phyloP scores from a whole-genome alignment of 2,888 invertebrate genomes.

The Odontocerum albicorne region DNA sequence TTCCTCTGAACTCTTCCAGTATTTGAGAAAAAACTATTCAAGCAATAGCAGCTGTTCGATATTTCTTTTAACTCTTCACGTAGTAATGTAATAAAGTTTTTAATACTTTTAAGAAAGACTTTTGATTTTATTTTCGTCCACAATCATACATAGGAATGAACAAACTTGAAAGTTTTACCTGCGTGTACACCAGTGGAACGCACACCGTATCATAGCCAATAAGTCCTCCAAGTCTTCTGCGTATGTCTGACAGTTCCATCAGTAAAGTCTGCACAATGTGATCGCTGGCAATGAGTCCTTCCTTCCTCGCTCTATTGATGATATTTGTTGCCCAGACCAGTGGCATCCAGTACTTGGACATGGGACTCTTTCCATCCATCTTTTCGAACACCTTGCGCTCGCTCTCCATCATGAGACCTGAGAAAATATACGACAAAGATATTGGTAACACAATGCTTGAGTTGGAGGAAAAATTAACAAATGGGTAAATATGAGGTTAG shows the following conservation, averaged over 20 bases:
- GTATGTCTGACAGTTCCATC: constrained; percentile 86
- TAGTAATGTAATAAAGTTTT: too few relatives aligned
- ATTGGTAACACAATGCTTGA: too few relatives aligned
- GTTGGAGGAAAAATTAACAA: too few relatives aligned
- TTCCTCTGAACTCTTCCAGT: too few relatives aligned
- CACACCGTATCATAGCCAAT: constrained; percentile 92
- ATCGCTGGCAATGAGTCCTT: constrained; percentile 82
- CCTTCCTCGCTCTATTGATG: constrained; percentile 83
- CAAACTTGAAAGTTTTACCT: constrained; percentile 58
- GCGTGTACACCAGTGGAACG: constrained; percentile 89
- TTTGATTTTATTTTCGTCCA: too few relatives aligned
- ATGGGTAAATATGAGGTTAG: too few relatives aligned
- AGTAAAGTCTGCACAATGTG: constrained; percentile 91
- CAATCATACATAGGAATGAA: background rate
- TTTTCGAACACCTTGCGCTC: constrained; percentile 90
- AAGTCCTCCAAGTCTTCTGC: constrained; percentile 78
- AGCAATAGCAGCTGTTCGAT: too few relatives aligned
- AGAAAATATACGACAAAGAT: constrained; percentile 40
- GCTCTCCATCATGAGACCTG: constrained; percentile 88
- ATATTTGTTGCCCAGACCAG: constrained; percentile 92
- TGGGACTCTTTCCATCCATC: constrained; percentile 85
- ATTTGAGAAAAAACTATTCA: too few relatives aligned
- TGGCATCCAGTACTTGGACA: constrained; percentile 92
- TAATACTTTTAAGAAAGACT: too few relatives aligned
- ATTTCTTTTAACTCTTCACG: too few relatives aligned